These are phyloP conservation scores for Aurelia aurita complex sp. Pacific DNA, from an alignment of 30 jellyfish, hydroid and myxozoan species.

Conservation along the genomic window DNA sequence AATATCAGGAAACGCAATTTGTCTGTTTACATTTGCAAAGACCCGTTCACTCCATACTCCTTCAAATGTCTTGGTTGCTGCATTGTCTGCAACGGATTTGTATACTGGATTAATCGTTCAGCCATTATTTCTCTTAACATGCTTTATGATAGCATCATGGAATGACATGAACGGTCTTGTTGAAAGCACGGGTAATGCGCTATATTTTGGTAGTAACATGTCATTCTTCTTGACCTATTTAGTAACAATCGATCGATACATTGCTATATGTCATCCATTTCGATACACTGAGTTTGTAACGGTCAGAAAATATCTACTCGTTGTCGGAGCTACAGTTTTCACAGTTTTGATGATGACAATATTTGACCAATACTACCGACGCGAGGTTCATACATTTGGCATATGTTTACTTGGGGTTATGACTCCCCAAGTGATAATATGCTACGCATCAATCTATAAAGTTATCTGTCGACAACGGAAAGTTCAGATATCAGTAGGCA, in stretches of 20 bases:
- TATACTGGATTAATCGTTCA: neutral
- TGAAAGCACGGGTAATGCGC: neutral
- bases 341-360: too few species aligned
- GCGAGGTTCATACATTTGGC: too few species aligned
- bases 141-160: neutral
- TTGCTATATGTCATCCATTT: slow-evolving; percentile 19
- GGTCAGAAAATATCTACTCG: neutral
- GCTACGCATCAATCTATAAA: slow-evolving; percentile 1
- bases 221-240: neutral
- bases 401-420: neutral
- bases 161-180: neutral
- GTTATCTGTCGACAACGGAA: slow-evolving; percentile 7
- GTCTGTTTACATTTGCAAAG: neutral
- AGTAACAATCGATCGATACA: slow-evolving; percentile 15
- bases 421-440: neutral
- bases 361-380: too few species aligned
- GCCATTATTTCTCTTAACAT: neutral
- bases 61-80: too few species aligned
- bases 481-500: neutral
- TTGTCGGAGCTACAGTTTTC: too few species aligned
- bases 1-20: neutral
- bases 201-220: too few species aligned
- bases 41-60: neutral
- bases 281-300: slow-evolving; percentile 1
- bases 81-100: too few species aligned